Evolutionary conservation across 2,113 vertebrate species (phyloP).

Genomic region (Cebus imitator): DNA sequence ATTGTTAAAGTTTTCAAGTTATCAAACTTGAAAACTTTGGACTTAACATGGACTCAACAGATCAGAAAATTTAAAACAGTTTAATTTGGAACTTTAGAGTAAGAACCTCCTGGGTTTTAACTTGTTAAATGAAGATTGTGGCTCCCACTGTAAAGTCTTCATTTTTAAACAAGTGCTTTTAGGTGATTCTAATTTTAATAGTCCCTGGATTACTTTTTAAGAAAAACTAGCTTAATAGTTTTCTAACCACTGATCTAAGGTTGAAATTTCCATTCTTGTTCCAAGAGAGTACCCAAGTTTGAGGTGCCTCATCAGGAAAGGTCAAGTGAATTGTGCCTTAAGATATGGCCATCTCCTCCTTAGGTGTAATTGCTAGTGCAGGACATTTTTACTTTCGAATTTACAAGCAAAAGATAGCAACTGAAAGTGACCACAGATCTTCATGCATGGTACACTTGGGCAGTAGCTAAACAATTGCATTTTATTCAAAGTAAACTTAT

Average conservation of each 20-base stretch:
- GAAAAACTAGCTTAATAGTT: not conserved
- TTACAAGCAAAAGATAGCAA: not conserved
- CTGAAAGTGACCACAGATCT: not conserved
- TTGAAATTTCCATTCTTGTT: not conserved
- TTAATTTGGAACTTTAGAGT: constrained; percentile 19
- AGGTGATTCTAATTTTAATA: not conserved
- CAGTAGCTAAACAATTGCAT: not conserved
- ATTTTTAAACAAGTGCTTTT: not conserved
- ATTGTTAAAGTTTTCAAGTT: not conserved
- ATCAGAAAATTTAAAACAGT: not conserved
- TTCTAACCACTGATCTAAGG: not conserved
- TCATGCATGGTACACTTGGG: not conserved
- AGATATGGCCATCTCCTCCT: not conserved
- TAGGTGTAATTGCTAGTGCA: not conserved
- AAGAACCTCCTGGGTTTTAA: not conserved
- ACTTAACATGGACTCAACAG: not conserved
- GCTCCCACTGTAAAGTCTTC: not conserved
- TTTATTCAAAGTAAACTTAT: not conserved
- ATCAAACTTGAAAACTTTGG: too few relatives aligned
- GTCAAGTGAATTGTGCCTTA: not conserved
- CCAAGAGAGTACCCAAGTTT: not conserved
- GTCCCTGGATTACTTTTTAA: not conserved
- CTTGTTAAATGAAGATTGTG: not conserved
- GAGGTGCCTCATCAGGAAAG: not conserved
- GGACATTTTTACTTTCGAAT: not conserved